Evolutionary conservation across 2,888 invertebrate genomes (phyloP).

Genomic region (Thera britannica): DNA sequence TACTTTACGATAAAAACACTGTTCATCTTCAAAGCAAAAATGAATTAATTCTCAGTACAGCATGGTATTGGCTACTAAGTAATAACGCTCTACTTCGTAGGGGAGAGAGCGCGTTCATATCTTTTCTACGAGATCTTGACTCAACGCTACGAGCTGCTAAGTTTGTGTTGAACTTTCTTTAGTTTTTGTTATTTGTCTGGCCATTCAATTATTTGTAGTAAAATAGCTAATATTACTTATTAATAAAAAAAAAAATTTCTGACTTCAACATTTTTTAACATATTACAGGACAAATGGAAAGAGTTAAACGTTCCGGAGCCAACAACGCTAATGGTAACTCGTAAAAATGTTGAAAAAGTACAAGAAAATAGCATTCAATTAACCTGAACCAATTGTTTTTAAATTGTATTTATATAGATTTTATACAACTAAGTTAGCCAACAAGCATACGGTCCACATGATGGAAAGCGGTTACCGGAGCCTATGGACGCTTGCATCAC

Average conservation of each 20-base stretch:
- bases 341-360: conserved; percentile 8
- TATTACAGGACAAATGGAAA: conserved; percentile 74
- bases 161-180: neutral
- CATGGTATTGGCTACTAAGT: too few species aligned
- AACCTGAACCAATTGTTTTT: neutral
- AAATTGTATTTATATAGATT: neutral
- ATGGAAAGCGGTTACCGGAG: too few species aligned
- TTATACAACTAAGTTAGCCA: neutral
- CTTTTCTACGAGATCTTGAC: conserved; percentile 18
- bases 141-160: neutral
- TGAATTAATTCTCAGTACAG: too few species aligned
- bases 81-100: conserved; percentile 21
- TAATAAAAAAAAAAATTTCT: too few species aligned
- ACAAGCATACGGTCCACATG: too few species aligned
- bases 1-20: too few species aligned
- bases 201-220: too few species aligned
- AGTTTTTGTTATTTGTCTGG: too few species aligned
- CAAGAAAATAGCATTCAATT: neutral
- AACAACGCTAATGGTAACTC: conserved; percentile 20
- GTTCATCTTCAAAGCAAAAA: too few species aligned
- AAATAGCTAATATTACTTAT: too few species aligned
- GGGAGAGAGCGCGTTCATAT: conserved; percentile 11
- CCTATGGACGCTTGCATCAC: too few species aligned
- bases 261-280: neutral
- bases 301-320: conserved; percentile 72